A percentile compares a stretch with the other conserved stretches of the same genome.
Evolutionary conservation across 1,140 invertebrate species (phyloP).

Genomic region (Musca vetustissima): DNA sequence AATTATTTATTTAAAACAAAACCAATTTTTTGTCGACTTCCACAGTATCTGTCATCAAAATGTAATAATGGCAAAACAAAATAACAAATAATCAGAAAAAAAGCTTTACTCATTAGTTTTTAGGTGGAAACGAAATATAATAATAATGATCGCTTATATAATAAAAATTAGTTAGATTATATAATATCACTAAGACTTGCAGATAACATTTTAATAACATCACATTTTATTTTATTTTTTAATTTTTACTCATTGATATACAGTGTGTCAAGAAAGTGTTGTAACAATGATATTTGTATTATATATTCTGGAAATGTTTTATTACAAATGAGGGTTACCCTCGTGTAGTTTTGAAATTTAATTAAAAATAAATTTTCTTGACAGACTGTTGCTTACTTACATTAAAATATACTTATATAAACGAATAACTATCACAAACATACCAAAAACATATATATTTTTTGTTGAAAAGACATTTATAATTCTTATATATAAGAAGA

Average conservation of each 20-base stretch:
- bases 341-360: too few species aligned
- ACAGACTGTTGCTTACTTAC: too few species aligned
- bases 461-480: slow-evolving; percentile 10
- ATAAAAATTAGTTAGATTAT: too few species aligned
- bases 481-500: neutral
- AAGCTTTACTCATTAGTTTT: slow-evolving; percentile 20
- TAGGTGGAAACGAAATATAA: neutral
- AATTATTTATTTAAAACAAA: neutral
- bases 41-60: neutral
- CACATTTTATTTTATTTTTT: neutral
- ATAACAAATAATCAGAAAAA: neutral
- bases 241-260: too few species aligned
- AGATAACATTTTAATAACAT: neutral
- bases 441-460: slow-evolving; percentile 13
- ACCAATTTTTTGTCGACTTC: too few species aligned
- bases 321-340: too few species aligned
- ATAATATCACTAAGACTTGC: too few species aligned
- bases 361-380: neutral
- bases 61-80: neutral
- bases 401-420: too few species aligned
- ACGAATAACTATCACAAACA: slow-evolving; percentile 8
- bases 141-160: too few species aligned
- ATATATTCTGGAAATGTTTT: too few species aligned
- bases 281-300: too few species aligned
- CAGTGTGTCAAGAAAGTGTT: too few species aligned